These are phyloP conservation scores for Sinotaia quadrata DNA, from an alignment of 2,888 invertebrate genomes.

Conservation along the genomic window DNA sequence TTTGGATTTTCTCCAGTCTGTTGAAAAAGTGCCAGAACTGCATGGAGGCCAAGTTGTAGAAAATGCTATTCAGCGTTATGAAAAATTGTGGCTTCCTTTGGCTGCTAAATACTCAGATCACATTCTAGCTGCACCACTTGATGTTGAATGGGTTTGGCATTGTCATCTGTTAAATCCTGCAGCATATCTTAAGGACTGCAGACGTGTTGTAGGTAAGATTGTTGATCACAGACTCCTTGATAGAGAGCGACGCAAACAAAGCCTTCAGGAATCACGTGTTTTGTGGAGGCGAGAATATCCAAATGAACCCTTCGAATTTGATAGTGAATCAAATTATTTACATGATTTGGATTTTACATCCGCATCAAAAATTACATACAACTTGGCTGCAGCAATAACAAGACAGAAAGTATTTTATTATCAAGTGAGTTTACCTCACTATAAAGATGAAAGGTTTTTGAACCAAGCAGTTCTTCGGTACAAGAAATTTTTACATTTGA, in stretches of 20 bases:
- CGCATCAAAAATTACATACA: conserved; percentile 56
- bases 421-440: conserved; percentile 74
- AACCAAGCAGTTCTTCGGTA: conserved; percentile 69
- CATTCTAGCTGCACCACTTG: conserved; percentile 66
- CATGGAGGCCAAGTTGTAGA: conserved; percentile 67
- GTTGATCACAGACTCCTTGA: conserved; percentile 69
- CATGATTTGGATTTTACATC: conserved; percentile 36
- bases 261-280: conserved; percentile 49
- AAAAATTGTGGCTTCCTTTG: conserved; percentile 72
- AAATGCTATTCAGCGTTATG: conserved; percentile 73
- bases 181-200: conserved; percentile 59
- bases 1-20: conserved; percentile 56
- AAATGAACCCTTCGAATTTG: conserved; percentile 49
- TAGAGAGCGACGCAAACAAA: conserved; percentile 56
- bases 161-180: conserved; percentile 69
- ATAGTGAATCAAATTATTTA: conserved; percentile 19
- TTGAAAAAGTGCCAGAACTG: conserved; percentile 50
- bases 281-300: conserved; percentile 57
- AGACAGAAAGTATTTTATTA: conserved; percentile 69
- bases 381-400: conserved; percentile 70
- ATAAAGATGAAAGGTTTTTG: conserved; percentile 71
- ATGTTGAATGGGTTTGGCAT: conserved; percentile 75
- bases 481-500: conserved; percentile 71
- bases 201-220: conserved; percentile 49
- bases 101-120: conserved; percentile 56